Base-by-base conservation (phyloP, 1,140 invertebrate species). In the Leptinotarsa undecemlineata region DNA sequence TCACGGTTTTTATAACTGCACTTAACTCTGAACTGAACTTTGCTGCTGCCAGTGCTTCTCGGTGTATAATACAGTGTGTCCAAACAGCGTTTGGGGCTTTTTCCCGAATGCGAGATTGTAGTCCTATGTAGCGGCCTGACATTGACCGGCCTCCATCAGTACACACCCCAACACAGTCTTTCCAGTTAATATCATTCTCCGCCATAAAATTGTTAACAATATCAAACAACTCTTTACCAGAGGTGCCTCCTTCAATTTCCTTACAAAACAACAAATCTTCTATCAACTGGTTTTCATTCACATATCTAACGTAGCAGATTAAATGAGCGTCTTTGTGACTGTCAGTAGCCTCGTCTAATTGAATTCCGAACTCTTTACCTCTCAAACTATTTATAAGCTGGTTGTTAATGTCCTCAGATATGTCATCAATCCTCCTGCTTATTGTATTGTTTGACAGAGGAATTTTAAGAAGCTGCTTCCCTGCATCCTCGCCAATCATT, bases 131-230 rank as follows among this genome's bases (percentile, higher is more conserved):
- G 68, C 76, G 77, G 77, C 75, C 82, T 81, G 48, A 64, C 61
- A 73, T 85, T 66, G 83, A 77, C 79, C 75, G 80, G 76, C 81
- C 83, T 74, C 81, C 81, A 81, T 85, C 84, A 75, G 82, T 86
- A 73, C 82, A 86, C 77, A 84, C 79, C 60, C 79, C 81, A 78
- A 83, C 76, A 72, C 77, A 81, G 71, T 79, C 72, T 26, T 81
- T 71, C 74, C 78, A 82, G 11, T 64, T 21, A 60, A 73, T 63
- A 42, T 73, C 63, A 23, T 21, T 42, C 23, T 63, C 66, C 48
- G 70, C 60, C 68, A 81, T 74, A 79, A 77, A 79, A 74, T 71
- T 72, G 76, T 78, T 77, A 76, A 79, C 76, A 77, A 77, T 77
- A 74, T 80, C 76, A 77, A 81, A 80, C 73, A 81, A 79, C 66